These are phyloP conservation scores for Hyposoter dolosus DNA, from an alignment of 2,888 invertebrate species.

Conservation along the genomic window DNA sequence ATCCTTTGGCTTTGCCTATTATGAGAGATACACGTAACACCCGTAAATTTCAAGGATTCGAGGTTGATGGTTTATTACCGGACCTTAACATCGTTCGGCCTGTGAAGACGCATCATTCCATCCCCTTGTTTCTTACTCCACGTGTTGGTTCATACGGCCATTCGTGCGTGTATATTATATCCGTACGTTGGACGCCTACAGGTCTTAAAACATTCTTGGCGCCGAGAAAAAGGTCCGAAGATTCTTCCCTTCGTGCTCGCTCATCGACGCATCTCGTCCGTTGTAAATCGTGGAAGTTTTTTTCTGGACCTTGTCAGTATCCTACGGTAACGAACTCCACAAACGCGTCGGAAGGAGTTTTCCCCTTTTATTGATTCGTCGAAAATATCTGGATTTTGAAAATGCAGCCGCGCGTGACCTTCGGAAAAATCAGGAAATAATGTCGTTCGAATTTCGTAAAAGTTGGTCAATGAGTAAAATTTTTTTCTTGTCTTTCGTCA, in stretches of 20 bases:
- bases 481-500: not conserved
- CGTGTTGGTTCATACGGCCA: not conserved
- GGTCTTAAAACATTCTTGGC: slow-evolving; percentile 50
- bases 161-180: slow-evolving; percentile 39
- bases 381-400: not conserved
- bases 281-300: slow-evolving; percentile 46
- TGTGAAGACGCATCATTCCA: slow-evolving; percentile 39
- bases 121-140: slow-evolving; percentile 24
- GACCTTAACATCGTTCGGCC: not conserved
- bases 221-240: slow-evolving; percentile 56
- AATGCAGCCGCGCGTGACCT: not conserved
- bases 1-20: not conserved
- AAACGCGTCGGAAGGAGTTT: slow-evolving; percentile 17
- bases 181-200: slow-evolving; percentile 14
- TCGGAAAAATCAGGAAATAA: not conserved
- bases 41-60: not conserved
- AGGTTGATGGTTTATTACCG: slow-evolving; percentile 40
- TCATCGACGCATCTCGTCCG: slow-evolving; percentile 30
- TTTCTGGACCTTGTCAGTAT: slow-evolving; percentile 35
- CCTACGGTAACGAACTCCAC: slow-evolving; percentile 9
- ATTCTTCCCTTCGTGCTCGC: slow-evolving; percentile 26
- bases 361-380: slow-evolving; percentile 17
- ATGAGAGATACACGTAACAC: slow-evolving; percentile 5
- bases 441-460: not conserved
- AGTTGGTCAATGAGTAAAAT: not conserved